Evolutionary conservation across 2,797 vertebrate genomes (phyloP).

Genomic region (Chelonia mydas): DNA sequence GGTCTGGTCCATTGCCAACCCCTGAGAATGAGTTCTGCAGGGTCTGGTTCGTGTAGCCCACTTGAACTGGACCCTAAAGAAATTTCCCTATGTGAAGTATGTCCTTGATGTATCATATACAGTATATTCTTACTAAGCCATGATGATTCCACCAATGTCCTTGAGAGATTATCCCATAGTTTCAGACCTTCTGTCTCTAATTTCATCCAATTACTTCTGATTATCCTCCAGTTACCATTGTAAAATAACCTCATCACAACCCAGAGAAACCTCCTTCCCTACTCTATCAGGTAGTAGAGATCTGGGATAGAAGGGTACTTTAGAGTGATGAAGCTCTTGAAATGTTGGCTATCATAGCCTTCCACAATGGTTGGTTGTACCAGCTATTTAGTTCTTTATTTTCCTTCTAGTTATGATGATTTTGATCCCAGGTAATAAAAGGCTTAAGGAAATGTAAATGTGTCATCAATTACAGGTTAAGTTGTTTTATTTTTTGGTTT

Average conservation of each 20-base stretch:
- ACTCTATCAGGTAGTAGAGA: neutral
- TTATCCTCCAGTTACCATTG: neutral
- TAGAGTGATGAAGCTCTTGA: neutral
- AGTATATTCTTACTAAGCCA: neutral
- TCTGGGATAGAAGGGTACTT: neutral
- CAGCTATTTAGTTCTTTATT: neutral
- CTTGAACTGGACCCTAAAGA: no score
- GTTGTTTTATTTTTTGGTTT: neutral
- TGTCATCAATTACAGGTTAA: neutral
- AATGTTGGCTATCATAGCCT: neutral
- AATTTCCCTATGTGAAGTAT: no score
- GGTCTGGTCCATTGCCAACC: neutral
- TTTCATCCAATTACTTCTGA: neutral
- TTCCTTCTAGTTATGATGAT: neutral
- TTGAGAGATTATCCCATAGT: neutral
- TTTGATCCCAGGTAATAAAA: neutral
- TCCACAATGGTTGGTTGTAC: neutral
- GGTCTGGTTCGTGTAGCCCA: no score
- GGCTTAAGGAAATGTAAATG: neutral
- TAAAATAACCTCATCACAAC: neutral
- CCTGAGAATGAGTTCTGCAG: no score
- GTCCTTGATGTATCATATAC: neutral
- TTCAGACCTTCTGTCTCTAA: neutral
- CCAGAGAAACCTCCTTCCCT: neutral
- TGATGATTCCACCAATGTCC: neutral